Percentiles rank a stretch among this genome's conserved stretches.
Conservation (phyloP, 2,888 invertebrate species). For the Drosophila anomalata region DNA sequence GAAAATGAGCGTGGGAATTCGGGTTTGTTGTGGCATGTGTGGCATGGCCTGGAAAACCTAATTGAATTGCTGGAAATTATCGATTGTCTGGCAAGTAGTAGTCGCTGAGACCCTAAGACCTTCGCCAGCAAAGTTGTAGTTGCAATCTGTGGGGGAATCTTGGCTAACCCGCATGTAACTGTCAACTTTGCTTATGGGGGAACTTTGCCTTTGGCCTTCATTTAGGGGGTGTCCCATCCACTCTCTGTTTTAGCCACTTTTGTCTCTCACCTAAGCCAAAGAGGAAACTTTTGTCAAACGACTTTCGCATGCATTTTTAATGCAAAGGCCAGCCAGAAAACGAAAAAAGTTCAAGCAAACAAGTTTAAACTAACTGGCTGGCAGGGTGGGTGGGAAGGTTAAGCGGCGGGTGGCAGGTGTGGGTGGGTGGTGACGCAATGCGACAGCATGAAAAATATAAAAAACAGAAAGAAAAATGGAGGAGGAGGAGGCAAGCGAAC, state of each 20-base stretch:
- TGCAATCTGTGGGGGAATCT: slow-evolving; percentile 51
- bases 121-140: slow-evolving; percentile 17
- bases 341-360: slow-evolving; percentile 47
- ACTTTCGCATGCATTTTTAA: slow-evolving; percentile 70
- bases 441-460: slow-evolving; percentile 26
- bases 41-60: slow-evolving; percentile 34
- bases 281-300: slow-evolving; percentile 48
- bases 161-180: slow-evolving; percentile 62
- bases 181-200: slow-evolving; percentile 34
- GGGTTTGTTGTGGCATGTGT: slow-evolving; percentile 60
- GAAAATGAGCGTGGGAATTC: slow-evolving; percentile 65
- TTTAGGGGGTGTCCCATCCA: not conserved
- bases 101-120: slow-evolving; percentile 13
- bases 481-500: not conserved
- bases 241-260: slow-evolving; percentile 2
- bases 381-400: not conserved
- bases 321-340: slow-evolving; percentile 52
- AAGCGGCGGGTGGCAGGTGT: not conserved
- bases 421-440: slow-evolving; percentile 21
- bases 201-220: slow-evolving; percentile 60
- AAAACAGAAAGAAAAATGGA: not conserved
- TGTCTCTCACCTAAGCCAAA: slow-evolving; percentile 9
- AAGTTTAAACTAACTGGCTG: slow-evolving; percentile 41
- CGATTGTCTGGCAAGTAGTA: slow-evolving; percentile 47
- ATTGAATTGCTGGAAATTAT: slow-evolving; percentile 61